These are phyloP conservation scores for Calliopsis andreniformis DNA, from an alignment of 1,140 invertebrate genomes.

Conservation along the genomic window DNA sequence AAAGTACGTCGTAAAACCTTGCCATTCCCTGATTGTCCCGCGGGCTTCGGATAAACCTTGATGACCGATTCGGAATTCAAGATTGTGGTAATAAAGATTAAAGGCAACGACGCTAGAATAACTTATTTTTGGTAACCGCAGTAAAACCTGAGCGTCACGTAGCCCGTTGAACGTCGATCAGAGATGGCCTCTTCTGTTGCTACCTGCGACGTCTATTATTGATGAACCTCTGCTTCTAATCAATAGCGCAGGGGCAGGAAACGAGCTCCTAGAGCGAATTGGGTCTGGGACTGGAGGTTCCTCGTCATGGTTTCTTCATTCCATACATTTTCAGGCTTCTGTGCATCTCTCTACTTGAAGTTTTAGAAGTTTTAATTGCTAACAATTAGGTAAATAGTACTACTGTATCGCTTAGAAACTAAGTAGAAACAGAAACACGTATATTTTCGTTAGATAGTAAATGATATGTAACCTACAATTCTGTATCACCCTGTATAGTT, in stretches of 20 bases:
- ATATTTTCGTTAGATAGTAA: no score
- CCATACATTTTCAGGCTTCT: no score
- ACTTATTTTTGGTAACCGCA: conserved; percentile 14
- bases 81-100: conserved; percentile 40
- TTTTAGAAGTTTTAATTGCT: no score
- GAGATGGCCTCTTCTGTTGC: not conserved
- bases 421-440: no score
- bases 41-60: conserved; percentile 21
- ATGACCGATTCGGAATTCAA: conserved; percentile 56
- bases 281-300: no score
- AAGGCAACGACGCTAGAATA: conserved; percentile 29
- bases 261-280: no score
- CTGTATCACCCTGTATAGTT: no score
- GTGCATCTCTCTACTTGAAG: no score
- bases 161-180: not conserved
- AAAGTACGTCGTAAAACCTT: conserved; percentile 60
- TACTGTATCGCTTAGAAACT: no score
- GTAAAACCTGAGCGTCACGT: conserved; percentile 27
- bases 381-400: no score
- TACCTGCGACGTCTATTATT: not conserved
- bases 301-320: no score
- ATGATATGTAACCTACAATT: no score
- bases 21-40: conserved; percentile 52
- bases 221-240: not conserved
- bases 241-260: not conserved